Percentiles rank a stretch among this genome's conserved stretches.
phyloP scores from a whole-genome alignment of 1,140 invertebrate genomes.

The Pararge aegeria region DNA sequence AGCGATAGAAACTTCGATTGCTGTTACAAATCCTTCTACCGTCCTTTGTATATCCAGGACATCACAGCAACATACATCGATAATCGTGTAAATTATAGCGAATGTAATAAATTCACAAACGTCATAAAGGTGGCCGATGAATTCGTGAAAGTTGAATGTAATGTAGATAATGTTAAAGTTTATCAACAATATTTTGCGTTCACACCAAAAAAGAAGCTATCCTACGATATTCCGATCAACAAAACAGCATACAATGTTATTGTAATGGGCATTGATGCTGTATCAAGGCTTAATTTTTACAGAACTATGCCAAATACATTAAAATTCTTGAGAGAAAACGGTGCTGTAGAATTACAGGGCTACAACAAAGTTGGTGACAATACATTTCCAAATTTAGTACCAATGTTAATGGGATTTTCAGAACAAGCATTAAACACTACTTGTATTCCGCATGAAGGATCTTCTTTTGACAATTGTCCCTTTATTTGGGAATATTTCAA shows the following conservation, averaged over 20 bases:
- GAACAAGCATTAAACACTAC: conserved; percentile 79
- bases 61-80: conserved; percentile 50
- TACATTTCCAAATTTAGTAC: conserved; percentile 90
- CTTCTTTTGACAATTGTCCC: conserved; percentile 81
- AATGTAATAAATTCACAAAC: conserved; percentile 61
- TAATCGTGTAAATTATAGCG: conserved; percentile 55
- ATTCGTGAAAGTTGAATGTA: conserved; percentile 82
- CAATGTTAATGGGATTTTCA: conserved; percentile 84
- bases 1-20: conserved; percentile 74
- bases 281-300: conserved; percentile 91
- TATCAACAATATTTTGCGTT: conserved; percentile 87
- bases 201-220: conserved; percentile 60
- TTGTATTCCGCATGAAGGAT: conserved; percentile 80
- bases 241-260: conserved; percentile 82
- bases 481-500: conserved; percentile 91
- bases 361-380: conserved; percentile 92
- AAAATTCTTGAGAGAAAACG: conserved; percentile 80
- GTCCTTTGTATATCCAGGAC: conserved; percentile 66
- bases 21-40: conserved; percentile 81
- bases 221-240: conserved; percentile 15
- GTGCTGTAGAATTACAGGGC: conserved; percentile 85
- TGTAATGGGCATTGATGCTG: conserved; percentile 91
- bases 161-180: conserved; percentile 57
- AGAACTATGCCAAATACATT: conserved; percentile 88
- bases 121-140: conserved; percentile 73